Evolutionary conservation across 2,797 vertebrate species (phyloP).

Genomic region (Cichlasoma orientale): DNA sequence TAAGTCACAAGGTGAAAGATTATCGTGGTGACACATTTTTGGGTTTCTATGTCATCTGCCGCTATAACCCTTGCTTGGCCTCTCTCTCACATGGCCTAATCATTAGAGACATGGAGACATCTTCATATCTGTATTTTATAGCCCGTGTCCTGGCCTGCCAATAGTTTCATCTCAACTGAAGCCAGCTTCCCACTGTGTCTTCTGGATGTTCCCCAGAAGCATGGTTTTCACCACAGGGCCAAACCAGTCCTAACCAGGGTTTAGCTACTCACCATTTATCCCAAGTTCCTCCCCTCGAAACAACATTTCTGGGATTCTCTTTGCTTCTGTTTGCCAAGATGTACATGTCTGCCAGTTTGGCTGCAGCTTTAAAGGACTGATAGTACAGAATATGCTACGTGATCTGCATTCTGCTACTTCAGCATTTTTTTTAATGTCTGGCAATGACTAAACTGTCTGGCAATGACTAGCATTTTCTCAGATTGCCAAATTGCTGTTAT

Average conservation of each 20-base stretch:
- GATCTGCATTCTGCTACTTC: conserved; percentile 33
- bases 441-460: conserved; percentile 31
- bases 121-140: conserved; percentile 69
- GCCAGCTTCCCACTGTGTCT: conserved; percentile 58
- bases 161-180: conserved; percentile 57
- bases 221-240: conserved; percentile 52
- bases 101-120: conserved; percentile 59
- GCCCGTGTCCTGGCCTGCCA: conserved; percentile 52
- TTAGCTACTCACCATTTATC: conserved; percentile 59
- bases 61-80: not conserved
- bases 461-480: conserved; percentile 40
- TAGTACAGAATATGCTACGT: conserved; percentile 40
- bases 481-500: conserved; percentile 25
- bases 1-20: conserved; percentile 27
- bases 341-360: conserved; percentile 47
- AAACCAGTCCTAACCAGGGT: conserved; percentile 57
- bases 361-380: conserved; percentile 23
- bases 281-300: conserved; percentile 55
- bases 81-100: conserved; percentile 39
- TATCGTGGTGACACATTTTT: not conserved
- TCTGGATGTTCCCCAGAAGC: conserved; percentile 59
- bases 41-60: not conserved
- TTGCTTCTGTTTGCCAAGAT: conserved; percentile 36
- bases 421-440: conserved; percentile 41
- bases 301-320: conserved; percentile 70